phyloP scores from a whole-genome alignment of 2,888 invertebrate genomes.

The Megaustenia siamemsis region DNA sequence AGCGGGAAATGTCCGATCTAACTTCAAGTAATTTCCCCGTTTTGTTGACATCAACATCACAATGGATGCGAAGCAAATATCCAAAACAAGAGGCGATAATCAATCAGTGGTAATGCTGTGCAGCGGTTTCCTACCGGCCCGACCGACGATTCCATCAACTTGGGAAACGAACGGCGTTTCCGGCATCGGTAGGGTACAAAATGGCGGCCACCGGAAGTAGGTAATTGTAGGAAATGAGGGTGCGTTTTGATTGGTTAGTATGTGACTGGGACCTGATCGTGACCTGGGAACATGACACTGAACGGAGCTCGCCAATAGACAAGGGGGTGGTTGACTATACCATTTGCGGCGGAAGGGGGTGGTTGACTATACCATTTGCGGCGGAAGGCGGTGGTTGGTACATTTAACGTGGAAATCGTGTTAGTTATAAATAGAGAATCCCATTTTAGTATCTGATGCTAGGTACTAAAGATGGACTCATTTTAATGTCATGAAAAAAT shows the following conservation, averaged over 20 bases:
- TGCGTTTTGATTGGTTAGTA: constrained; percentile 38
- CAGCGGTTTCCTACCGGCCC: not conserved
- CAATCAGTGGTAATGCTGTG: constrained; percentile 24
- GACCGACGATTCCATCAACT: constrained; percentile 37
- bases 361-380: too few species aligned
- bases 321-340: too few species aligned
- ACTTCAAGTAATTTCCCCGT: constrained; percentile 2
- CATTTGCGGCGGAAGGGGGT: too few species aligned
- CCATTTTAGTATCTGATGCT: too few species aligned
- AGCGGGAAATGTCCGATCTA: not conserved
- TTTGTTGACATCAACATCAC: not conserved
- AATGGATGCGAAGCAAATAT: constrained; percentile 1
- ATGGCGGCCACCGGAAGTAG: constrained; percentile 45
- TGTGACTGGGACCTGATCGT: not conserved
- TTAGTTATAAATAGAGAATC: too few species aligned
- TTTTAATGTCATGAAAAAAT: too few species aligned
- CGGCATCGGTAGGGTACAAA: constrained; percentile 26
- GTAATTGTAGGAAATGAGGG: constrained; percentile 44
- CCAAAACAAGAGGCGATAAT: constrained; percentile 8
- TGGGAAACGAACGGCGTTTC: constrained; percentile 42
- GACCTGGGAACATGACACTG: constrained; percentile 13
- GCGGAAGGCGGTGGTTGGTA: too few species aligned
- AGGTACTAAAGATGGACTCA: too few species aligned
- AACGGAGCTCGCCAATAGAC: not conserved
- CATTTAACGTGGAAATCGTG: too few species aligned